Conservation (phyloP, 2,113 vertebrate species). For the Grus americana region DNA sequence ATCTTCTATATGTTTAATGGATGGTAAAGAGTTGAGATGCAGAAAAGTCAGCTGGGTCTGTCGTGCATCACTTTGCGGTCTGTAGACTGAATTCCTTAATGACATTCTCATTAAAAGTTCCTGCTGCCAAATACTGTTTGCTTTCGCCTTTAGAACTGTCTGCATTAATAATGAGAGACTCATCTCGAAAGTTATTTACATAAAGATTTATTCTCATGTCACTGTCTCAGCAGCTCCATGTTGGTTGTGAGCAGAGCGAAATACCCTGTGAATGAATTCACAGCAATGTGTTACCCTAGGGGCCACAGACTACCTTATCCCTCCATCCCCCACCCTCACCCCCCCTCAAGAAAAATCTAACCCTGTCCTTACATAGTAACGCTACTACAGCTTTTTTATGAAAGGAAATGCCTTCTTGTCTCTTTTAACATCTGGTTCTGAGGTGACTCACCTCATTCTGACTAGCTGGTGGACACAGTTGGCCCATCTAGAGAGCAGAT, state of each 20-base stretch:
- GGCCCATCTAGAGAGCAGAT: background rate
- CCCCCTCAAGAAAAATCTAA: background rate
- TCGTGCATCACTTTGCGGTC: background rate
- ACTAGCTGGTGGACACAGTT: background rate
- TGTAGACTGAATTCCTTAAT: background rate
- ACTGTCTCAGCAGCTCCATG: background rate
- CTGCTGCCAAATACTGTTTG: slow-evolving; percentile 3
- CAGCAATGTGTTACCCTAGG: background rate
- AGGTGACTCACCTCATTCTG: background rate
- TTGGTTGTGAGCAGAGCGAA: background rate
- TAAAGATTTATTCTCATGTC: background rate
- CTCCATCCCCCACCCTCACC: too few species aligned
- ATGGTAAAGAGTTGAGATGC: background rate
- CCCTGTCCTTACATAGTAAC: background rate
- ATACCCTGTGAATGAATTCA: background rate
- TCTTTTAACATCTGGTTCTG: background rate
- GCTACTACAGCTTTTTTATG: background rate
- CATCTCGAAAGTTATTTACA: background rate
- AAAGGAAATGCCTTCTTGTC: background rate
- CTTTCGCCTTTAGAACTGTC: slow-evolving; percentile 10
- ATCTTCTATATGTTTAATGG: background rate
- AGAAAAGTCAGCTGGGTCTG: background rate
- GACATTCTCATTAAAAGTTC: background rate
- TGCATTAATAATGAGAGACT: background rate
- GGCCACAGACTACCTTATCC: background rate